Conservation (phyloP, 2,113 vertebrate genomes). For the Lamprotornis superbus region DNA sequence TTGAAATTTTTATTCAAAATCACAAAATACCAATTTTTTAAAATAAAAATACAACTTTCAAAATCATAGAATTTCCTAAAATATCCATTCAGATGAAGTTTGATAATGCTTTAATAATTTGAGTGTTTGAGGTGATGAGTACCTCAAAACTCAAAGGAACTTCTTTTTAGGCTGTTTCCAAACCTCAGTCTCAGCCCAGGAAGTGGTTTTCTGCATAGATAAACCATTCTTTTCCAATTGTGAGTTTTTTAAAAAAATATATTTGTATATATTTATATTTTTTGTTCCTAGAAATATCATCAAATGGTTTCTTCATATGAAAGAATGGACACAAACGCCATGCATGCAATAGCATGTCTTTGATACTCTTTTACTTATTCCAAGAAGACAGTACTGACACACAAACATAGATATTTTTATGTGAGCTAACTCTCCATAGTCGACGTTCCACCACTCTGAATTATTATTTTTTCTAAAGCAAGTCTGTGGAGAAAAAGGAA, state of each 20-base stretch:
- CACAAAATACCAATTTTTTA: not conserved
- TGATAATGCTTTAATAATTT: not conserved
- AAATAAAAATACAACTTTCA: not conserved
- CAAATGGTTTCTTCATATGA: not conserved
- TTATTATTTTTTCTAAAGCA: not conserved
- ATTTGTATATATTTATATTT: not conserved
- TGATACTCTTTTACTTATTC: not conserved
- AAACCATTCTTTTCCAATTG: not conserved
- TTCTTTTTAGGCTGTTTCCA: not conserved
- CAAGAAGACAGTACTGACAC: not conserved
- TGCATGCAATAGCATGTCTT: not conserved
- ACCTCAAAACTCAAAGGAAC: not conserved
- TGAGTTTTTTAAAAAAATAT: fast-evolving
- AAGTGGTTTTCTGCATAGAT: not conserved
- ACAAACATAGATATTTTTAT: not conserved
- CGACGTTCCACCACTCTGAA: not conserved
- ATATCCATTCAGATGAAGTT: not conserved
- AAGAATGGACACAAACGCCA: not conserved
- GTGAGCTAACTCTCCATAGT: not conserved
- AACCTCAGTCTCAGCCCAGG: not conserved
- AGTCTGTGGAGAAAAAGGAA: not conserved
- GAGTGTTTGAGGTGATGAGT: not conserved
- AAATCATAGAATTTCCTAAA: not conserved
- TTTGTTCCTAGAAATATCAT: not conserved
- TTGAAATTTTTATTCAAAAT: not conserved